Evolutionary conservation across 2,888 invertebrate genomes (phyloP).

Genomic region (Parnassius orleans): DNA sequence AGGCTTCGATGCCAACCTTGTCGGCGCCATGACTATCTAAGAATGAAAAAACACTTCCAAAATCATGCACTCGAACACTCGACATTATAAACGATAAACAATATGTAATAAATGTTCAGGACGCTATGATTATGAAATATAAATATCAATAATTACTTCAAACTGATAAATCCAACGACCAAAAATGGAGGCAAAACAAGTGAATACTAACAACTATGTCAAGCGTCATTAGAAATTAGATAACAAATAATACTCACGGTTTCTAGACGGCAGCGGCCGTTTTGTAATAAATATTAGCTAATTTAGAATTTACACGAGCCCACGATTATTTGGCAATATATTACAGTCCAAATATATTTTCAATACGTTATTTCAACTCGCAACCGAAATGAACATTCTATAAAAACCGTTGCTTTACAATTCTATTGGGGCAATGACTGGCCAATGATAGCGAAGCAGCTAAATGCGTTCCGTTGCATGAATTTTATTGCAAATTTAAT

Average conservation of each 20-base stretch:
- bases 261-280: conserved; percentile 61
- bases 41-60: conserved; percentile 49
- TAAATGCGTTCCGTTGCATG: conserved; percentile 43
- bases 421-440: conserved; percentile 51
- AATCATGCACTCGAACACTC: conserved; percentile 53
- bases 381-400: conserved; percentile 66
- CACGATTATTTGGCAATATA: conserved; percentile 15
- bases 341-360: conserved; percentile 40
- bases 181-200: conserved; percentile 79
- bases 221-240: conserved; percentile 54
- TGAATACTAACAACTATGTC: conserved; percentile 53
- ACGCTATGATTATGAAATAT: conserved; percentile 33
- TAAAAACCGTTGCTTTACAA: conserved; percentile 74
- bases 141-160: conserved; percentile 51
- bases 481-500: not conserved
- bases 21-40: conserved; percentile 81
- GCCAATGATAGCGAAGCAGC: conserved; percentile 48
- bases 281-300: conserved; percentile 46
- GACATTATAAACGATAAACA: conserved; percentile 12
- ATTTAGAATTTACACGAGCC: conserved; percentile 47
- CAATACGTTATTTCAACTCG: conserved; percentile 53
- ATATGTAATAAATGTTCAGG: conserved; percentile 27
- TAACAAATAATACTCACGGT: conserved; percentile 56
- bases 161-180: conserved; percentile 60
- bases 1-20: conserved; percentile 78